A percentile compares a stretch with the other conserved stretches of the same genome.
These are phyloP conservation scores for Diploscapter pachys DNA, from an alignment of 1,140 invertebrate species.

Conservation along the genomic window DNA sequence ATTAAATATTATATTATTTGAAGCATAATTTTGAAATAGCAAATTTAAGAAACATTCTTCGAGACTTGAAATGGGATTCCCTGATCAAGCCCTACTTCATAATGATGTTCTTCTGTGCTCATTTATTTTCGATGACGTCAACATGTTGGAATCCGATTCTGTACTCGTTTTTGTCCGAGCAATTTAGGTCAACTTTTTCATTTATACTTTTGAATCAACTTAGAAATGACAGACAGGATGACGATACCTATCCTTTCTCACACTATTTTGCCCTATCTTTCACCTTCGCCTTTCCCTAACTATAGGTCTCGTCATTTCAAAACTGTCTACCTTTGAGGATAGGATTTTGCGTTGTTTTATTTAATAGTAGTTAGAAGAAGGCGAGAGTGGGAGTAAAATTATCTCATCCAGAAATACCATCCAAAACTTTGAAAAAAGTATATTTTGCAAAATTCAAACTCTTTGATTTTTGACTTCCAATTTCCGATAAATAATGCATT, in stretches of 20 bases:
- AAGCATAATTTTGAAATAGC: not conserved
- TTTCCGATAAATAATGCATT: too few relatives aligned
- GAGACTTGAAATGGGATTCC: constrained; percentile 71
- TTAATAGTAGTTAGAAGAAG: not conserved
- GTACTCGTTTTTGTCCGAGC: constrained; percentile 88
- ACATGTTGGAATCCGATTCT: constrained; percentile 92
- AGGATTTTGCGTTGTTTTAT: not conserved
- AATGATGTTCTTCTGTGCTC: constrained; percentile 79
- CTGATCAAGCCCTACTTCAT: constrained; percentile 75
- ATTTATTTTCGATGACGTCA: constrained; percentile 89
- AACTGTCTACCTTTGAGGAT: not conserved
- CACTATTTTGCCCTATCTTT: not conserved
- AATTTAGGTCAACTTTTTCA: constrained; percentile 30
- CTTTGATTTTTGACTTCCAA: too few relatives aligned
- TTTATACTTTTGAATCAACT: too few relatives aligned
- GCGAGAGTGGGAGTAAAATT: too few relatives aligned
- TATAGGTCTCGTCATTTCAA: not conserved
- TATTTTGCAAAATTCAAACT: too few relatives aligned
- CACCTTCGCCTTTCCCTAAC: not conserved
- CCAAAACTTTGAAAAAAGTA: too few relatives aligned
- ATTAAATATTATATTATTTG: not conserved
- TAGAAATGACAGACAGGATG: too few relatives aligned
- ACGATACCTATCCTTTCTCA: too few relatives aligned
- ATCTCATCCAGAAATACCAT: too few relatives aligned
- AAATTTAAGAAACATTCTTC: constrained; percentile 71